A percentile compares a stretch with the other conserved stretches of the same genome.
Evolutionary conservation across 2,888 invertebrate genomes (phyloP).

Genomic region (Drosophila robusta): DNA sequence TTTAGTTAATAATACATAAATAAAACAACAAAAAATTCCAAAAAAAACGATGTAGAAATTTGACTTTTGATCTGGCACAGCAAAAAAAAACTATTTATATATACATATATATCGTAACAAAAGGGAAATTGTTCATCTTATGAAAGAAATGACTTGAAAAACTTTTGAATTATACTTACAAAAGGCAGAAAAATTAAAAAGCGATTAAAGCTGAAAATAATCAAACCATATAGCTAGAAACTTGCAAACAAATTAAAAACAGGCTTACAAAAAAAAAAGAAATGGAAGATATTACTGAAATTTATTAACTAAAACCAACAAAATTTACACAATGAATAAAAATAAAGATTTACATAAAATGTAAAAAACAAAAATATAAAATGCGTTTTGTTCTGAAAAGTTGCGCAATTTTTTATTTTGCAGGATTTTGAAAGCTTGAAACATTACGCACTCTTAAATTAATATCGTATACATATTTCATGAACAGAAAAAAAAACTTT

Average conservation of each 20-base stretch:
- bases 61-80: conserved; percentile 57
- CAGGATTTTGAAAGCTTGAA: too few relatives aligned
- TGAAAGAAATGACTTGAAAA: conserved; percentile 65
- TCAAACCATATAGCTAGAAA: conserved; percentile 61
- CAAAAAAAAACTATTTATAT: conserved; percentile 22
- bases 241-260: conserved; percentile 64
- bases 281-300: conserved; percentile 30
- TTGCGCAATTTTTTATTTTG: too few relatives aligned
- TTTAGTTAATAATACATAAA: conserved; percentile 74
- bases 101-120: conserved; percentile 46
- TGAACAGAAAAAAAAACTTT: not conserved
- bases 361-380: conserved; percentile 40
- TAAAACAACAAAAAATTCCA: conserved; percentile 63
- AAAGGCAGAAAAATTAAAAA: conserved; percentile 20
- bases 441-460: too few relatives aligned
- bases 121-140: conserved; percentile 64
- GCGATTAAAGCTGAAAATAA: conserved; percentile 25
- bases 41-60: conserved; percentile 50
- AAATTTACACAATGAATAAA: conserved; percentile 72
- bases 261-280: conserved; percentile 41
- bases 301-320: conserved; percentile 62
- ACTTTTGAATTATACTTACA: conserved; percentile 49
- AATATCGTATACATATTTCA: not conserved
- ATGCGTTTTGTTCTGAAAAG: not conserved
- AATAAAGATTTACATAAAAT: conserved; percentile 77